These are phyloP conservation scores for Anthopleura xanthogrammica DNA, from an alignment of 92 coral and sea anemone species.

Conservation along the genomic window DNA sequence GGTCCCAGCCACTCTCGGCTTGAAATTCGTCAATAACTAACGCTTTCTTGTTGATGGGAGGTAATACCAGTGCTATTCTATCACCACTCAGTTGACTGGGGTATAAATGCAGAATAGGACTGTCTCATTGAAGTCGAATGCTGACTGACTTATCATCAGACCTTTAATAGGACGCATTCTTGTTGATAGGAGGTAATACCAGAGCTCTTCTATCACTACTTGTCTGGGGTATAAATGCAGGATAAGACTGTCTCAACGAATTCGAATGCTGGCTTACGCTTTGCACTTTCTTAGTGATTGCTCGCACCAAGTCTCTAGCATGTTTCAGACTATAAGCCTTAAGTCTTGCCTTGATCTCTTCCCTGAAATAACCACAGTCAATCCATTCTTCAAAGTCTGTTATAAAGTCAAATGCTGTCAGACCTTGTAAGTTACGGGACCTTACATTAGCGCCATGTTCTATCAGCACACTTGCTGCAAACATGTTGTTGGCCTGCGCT, in stretches of 20 bases:
- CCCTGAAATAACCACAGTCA: constrained; percentile 85
- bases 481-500: constrained; percentile 87
- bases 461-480: constrained; percentile 85
- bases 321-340: constrained; percentile 97
- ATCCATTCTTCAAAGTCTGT: constrained; percentile 98
- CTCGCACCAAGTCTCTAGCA: constrained; percentile 90
- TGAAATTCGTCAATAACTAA: background rate
- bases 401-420: constrained; percentile 89
- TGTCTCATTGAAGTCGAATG: background rate
- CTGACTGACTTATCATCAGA: background rate
- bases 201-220: constrained; percentile 51
- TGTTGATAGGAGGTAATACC: constrained; percentile 75
- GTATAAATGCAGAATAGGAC: constrained; percentile 2
- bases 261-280: constrained; percentile 50
- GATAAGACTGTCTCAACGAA: constrained; percentile 31
- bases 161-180: constrained; percentile 36
- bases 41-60: constrained; percentile 67
- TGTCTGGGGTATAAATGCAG: constrained; percentile 9
- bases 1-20: too few relatives aligned
- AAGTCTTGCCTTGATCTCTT: constrained; percentile 87
- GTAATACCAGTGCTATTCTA: constrained; percentile 62
- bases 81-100: constrained; percentile 25
- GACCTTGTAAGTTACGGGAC: constrained; percentile 72
- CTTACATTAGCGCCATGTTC: constrained; percentile 86
- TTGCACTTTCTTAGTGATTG: constrained; percentile 92